Base-by-base conservation (phyloP, 2,888 invertebrate species). In the Drosophila nigritarsus region DNA sequence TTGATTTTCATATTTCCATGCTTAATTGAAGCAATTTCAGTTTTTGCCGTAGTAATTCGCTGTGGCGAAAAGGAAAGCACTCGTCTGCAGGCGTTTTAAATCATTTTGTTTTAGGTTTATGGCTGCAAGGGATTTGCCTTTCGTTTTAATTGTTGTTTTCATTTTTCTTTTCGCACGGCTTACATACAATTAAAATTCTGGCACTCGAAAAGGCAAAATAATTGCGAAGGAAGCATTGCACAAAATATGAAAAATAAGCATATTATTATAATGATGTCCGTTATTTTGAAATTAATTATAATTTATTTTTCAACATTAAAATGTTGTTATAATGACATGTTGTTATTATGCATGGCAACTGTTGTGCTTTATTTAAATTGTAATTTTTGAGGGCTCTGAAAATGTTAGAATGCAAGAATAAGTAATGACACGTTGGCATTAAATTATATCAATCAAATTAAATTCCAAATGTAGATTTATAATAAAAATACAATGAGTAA, bases 261-360 rank as follows among this genome's bases (percentile, higher is more conserved):
- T 64, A 70, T 78, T 71, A 87, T 78, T 68, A 80, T 82, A 82
- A 84, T 87, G 78, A 82, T 82, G 79, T 73, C 66, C 73, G 69
- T 73, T 61, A 40, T 71, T 75, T 66, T 60, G 54, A 78, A 76
- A 89, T 89, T 87, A 89, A 87, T 83, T 83, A 87, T 70, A 87
- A 75, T 73, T 65, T 78, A 70, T 76, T 65, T 68, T 67, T 55
- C 38, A 60, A 71, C 65, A 62, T 69, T 55, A 59, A 54, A 58
- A 68, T 66, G 32, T 54, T 67, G 30, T 65, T 61, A 50, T 61
- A 60, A 42, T 3, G 48, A 13, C 58, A 18, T 38, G 27, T n/a
- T n/a, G n/a, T n/a, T n/a, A n/a, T 30, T 51, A 27, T 40, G n/a
- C 29, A 15, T 50, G 15, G 24, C 20, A 45, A 54, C 20, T 53